These are phyloP conservation scores for Portunus trituberculatus DNA, from an alignment of 1,140 invertebrate species.

Conservation along the genomic window DNA sequence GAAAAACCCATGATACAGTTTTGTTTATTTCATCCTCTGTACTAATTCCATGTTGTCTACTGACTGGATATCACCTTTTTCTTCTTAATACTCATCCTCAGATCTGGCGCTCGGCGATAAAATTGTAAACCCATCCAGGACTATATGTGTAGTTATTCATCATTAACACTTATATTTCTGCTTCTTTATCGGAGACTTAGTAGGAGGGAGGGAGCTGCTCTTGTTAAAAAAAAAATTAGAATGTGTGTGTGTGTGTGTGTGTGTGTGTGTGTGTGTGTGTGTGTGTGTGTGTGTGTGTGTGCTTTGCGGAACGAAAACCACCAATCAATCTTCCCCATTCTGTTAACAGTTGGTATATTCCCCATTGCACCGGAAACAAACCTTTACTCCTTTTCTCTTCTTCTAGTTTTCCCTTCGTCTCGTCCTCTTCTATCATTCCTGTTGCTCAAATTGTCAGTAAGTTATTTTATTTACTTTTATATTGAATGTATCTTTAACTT, in stretches of 20 bases:
- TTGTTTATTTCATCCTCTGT: no score
- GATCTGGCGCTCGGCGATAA: background rate
- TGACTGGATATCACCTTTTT: background rate
- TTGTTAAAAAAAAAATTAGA: background rate
- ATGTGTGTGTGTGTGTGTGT: no score
- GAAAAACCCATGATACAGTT: no score
- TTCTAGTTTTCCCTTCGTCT: background rate
- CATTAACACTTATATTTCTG: background rate
- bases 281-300: background rate
- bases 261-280: no score
- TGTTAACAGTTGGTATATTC: background rate
- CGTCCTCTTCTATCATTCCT: background rate
- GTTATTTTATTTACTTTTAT: no score
- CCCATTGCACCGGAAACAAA: background rate
- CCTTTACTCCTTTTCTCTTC: background rate
- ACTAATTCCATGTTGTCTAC: background rate
- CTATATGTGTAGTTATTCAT: background rate
- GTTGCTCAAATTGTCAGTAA: no score
- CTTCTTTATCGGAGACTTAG: background rate
- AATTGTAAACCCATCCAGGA: background rate
- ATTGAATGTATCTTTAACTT: no score
- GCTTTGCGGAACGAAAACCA: background rate
- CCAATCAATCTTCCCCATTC: background rate
- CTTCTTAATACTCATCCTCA: background rate
- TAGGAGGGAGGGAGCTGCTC: background rate